Evolutionary conservation across 30 jellyfish, hydroid and myxozoan genomes (phyloP).

Genomic region (Cassiopea andromeda): DNA sequence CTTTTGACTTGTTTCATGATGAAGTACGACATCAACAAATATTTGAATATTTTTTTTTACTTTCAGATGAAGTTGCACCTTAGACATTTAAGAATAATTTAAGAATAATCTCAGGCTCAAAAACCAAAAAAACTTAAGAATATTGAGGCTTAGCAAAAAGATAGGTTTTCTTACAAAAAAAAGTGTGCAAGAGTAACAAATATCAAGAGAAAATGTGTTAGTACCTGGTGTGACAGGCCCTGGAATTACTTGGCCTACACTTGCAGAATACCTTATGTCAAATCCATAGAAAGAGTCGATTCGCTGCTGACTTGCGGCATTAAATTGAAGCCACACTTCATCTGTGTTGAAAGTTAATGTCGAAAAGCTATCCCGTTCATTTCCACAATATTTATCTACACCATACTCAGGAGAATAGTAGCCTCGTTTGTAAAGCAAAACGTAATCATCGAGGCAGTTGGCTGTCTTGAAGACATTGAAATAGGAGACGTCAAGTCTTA

Average conservation of each 20-base stretch:
- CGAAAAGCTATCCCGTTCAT: not conserved
- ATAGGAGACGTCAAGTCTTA: constrained; percentile 43
- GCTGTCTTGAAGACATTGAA: constrained; percentile 61
- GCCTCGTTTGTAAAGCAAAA: constrained; percentile 66
- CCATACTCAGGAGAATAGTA: constrained; percentile 65
- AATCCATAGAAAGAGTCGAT: constrained; percentile 3
- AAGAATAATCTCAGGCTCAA: no score
- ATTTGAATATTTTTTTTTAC: no score
- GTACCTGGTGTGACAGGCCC: constrained; percentile 26
- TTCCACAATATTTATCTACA: constrained; percentile 47
- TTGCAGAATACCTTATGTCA: constrained; percentile 28
- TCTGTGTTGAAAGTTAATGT: constrained; percentile 11
- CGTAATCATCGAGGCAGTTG: constrained; percentile 71
- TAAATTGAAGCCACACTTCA: constrained; percentile 63
- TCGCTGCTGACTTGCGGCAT: constrained; percentile 27
- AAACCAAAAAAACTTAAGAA: no score
- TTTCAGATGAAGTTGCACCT: no score
- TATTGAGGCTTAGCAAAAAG: not conserved
- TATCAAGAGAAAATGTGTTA: not conserved
- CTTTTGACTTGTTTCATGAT: no score
- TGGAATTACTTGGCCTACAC: constrained; percentile 1
- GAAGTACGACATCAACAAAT: no score
- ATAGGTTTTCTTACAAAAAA: not conserved
- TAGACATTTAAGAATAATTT: no score
- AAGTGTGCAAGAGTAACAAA: no score